phyloP scores from a whole-genome alignment of 2,888 invertebrate genomes.

The Pterobdella sp. region DNA sequence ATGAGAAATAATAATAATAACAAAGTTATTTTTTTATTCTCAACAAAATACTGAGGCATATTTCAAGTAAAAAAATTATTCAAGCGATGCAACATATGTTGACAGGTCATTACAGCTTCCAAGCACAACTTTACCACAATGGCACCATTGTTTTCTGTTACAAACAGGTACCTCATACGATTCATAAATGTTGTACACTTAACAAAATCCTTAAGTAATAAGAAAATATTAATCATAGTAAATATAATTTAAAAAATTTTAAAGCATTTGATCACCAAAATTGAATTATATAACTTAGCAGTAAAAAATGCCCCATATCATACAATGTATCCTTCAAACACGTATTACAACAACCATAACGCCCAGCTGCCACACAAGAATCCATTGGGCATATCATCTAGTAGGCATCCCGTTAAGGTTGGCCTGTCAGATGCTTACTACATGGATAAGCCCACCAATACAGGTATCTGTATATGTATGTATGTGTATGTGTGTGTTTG shows the following conservation, averaged over 20 bases:
- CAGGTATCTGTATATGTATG: neutral
- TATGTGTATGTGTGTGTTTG: neutral
- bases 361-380: slow-evolving; percentile 22
- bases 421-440: slow-evolving; percentile 96
- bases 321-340: neutral
- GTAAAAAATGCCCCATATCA: neutral
- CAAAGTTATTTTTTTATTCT: too few relatives aligned
- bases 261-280: too few relatives aligned
- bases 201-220: too few relatives aligned
- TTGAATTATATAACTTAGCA: too few relatives aligned
- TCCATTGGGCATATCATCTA: slow-evolving; percentile 65
- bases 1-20: too few relatives aligned
- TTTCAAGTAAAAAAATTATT: too few relatives aligned
- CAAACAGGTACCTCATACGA: slow-evolving; percentile 56
- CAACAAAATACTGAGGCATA: too few relatives aligned
- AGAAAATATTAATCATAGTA: too few relatives aligned
- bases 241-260: too few relatives aligned
- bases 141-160: slow-evolving; percentile 90
- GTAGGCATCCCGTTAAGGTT: slow-evolving; percentile 88
- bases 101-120: slow-evolving; percentile 79
- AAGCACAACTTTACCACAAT: slow-evolving; percentile 72
- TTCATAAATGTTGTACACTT: too few relatives aligned
- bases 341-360: neutral
- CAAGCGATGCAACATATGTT: too few relatives aligned
- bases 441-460: slow-evolving; percentile 58